A percentile compares a stretch with the other conserved stretches of the same genome.
Conservation (phyloP, 2,888 invertebrate genomes). For the Eristalinus sepulchralis region DNA sequence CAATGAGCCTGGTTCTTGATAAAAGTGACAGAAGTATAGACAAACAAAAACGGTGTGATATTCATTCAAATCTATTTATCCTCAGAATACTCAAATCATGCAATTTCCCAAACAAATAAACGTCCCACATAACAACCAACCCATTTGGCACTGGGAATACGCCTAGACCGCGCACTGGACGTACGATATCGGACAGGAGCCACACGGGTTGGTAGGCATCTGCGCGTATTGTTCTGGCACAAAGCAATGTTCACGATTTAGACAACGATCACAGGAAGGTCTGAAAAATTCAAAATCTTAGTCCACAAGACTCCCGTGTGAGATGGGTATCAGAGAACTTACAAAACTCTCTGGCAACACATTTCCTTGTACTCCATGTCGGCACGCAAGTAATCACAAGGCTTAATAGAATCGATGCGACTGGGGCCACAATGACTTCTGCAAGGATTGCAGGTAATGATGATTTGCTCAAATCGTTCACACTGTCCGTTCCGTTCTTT, state of each 20-base stretch:
- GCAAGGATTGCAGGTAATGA: neutral
- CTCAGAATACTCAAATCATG: too few species aligned
- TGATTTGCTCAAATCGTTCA: neutral
- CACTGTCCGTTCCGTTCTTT: neutral
- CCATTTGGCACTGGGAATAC: too few species aligned
- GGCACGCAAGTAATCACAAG: constrained; percentile 75
- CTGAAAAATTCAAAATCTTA: neutral
- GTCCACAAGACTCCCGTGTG: neutral
- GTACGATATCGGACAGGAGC: neutral
- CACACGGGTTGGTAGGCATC: neutral
- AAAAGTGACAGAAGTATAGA: neutral
- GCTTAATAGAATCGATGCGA: constrained; percentile 73
- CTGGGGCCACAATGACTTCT: constrained; percentile 4
- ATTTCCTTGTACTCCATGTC: constrained; percentile 75
- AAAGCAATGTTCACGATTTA: constrained; percentile 6
- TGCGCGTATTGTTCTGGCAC: neutral
- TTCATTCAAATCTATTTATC: too few species aligned
- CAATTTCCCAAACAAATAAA: too few species aligned
- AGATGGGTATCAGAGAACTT: neutral
- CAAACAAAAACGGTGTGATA: neutral
- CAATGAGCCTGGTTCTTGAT: neutral
- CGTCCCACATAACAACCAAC: too few species aligned
- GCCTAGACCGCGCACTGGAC: neutral
- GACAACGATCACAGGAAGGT: constrained; percentile 3
- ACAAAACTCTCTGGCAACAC: constrained; percentile 49